Base-by-base conservation (phyloP, 1,140 invertebrate genomes). In the Nephila pilipes region DNA sequence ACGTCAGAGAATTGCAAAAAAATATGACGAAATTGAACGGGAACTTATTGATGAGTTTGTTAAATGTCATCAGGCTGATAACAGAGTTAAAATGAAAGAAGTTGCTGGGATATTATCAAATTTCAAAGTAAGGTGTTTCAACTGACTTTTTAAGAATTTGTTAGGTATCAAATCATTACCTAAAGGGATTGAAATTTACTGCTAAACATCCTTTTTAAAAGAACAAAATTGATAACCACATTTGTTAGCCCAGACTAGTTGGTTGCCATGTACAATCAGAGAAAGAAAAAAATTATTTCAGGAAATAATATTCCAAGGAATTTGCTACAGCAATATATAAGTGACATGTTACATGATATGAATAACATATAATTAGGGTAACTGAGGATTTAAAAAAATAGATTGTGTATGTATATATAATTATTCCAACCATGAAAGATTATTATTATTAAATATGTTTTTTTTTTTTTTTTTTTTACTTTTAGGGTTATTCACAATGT, bases 1-100 rank as follows among this genome's bases (percentile, higher is more conserved):
- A 0, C 98, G 98, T 94, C 97, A 97, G 90, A 98, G 98, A 95
- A 99, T 99, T 92, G 96, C 97, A 95, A 96, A 97, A n/a, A 99
- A 99, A 95, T 99, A 99, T 95, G 98, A 99, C 95, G 98, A 99
- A 95, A 98, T 99, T 90, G 99, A 99, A 95, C 96, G 97, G 81
- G 97, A 97, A 93, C 96, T 99, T 8, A 99, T 99, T 94, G 98
- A 99, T 95, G 98, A 99, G 95, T 99, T 99, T 96, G 97, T 98
- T 0, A 97, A 97, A 83, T 98, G 98, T 4, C 98, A 96, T 95
- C 97, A 97, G 93, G 96, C 97, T 75, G 97, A 98, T 93, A 98
- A 99, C 95, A 97, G 97, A 93, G 96, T 96, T 25, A 97, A 97
- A 95, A 99, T 99, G 99, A 99, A 98, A 95, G 97, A 98, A 95